phyloP scores from a whole-genome alignment of 2,888 invertebrate genomes.

The Metopia argyrocephala region DNA sequence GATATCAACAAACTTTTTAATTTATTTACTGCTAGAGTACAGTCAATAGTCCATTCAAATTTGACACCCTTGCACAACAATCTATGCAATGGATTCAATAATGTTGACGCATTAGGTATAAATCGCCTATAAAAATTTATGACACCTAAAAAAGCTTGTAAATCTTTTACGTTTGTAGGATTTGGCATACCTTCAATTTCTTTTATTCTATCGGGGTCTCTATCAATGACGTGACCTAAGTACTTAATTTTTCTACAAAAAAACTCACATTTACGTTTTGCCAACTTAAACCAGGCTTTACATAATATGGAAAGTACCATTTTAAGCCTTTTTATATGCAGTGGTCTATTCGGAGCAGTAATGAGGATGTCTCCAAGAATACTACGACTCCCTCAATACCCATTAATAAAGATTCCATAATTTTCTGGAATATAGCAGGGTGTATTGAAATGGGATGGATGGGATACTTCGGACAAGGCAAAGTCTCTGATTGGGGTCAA shows the following conservation, averaged over 20 bases:
- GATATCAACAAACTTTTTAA: slow-evolving; percentile 67
- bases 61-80: slow-evolving; percentile 56
- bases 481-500: too few species aligned
- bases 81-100: slow-evolving; percentile 69
- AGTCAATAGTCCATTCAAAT: slow-evolving; percentile 68
- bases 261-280: slow-evolving; percentile 67
- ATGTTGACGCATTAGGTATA: slow-evolving; percentile 68
- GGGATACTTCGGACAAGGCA: too few species aligned
- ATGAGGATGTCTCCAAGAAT: slow-evolving; percentile 69
- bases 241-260: slow-evolving; percentile 51
- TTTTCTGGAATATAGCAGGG: slow-evolving; percentile 72
- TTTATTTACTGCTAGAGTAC: slow-evolving; percentile 69
- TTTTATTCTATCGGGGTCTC: slow-evolving; percentile 65
- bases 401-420: slow-evolving; percentile 68
- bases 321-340: slow-evolving; percentile 66
- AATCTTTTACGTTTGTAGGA: slow-evolving; percentile 2
- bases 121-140: slow-evolving; percentile 75
- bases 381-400: too few species aligned
- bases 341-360: slow-evolving; percentile 63
- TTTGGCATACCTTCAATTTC: slow-evolving; percentile 24
- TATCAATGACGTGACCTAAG: slow-evolving; percentile 47
- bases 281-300: slow-evolving; percentile 68
- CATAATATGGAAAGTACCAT: slow-evolving; percentile 66
- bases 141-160: slow-evolving; percentile 70
- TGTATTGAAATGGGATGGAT: too few species aligned